These are phyloP conservation scores for Psix sp. DNA, from an alignment of 1,140 invertebrate genomes.

Conservation along the genomic window DNA sequence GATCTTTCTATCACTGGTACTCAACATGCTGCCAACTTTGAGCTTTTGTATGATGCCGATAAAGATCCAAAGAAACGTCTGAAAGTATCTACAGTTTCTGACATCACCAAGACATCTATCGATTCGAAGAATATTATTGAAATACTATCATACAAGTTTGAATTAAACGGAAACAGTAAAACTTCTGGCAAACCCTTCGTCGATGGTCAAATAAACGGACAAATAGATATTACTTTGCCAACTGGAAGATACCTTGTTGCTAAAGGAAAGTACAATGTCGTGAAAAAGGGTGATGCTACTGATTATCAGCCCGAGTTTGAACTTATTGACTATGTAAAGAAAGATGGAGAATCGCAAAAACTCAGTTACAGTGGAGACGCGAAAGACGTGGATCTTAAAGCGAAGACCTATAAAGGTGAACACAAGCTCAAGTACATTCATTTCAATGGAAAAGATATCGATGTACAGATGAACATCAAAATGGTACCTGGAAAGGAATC, in stretches of 20 bases:
- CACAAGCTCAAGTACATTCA: slow-evolving; percentile 70
- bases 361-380: slow-evolving; percentile 67
- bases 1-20: slow-evolving; percentile 79
- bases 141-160: slow-evolving; percentile 77
- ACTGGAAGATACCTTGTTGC: slow-evolving; percentile 77
- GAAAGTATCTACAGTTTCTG: slow-evolving; percentile 80
- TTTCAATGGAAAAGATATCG: slow-evolving; percentile 66
- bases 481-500: slow-evolving; percentile 58
- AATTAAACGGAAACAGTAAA: slow-evolving; percentile 78
- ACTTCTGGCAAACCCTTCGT: slow-evolving; percentile 65
- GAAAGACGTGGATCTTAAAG: slow-evolving; percentile 69
- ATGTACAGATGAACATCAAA: slow-evolving; percentile 58
- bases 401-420: slow-evolving; percentile 66
- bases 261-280: slow-evolving; percentile 74
- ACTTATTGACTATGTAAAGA: slow-evolving; percentile 76
- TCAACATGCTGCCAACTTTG: slow-evolving; percentile 79
- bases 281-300: slow-evolving; percentile 70
- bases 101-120: slow-evolving; percentile 77
- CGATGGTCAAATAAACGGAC: slow-evolving; percentile 72
- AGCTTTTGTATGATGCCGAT: slow-evolving; percentile 82
- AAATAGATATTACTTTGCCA: slow-evolving; percentile 79
- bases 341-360: slow-evolving; percentile 76
- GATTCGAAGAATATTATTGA: slow-evolving; percentile 83
- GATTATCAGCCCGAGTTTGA: slow-evolving; percentile 72
- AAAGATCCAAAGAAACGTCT: slow-evolving; percentile 83